Evolutionary conservation across 2,888 invertebrate genomes (phyloP).

Genomic region (Pandemis heparana): DNA sequence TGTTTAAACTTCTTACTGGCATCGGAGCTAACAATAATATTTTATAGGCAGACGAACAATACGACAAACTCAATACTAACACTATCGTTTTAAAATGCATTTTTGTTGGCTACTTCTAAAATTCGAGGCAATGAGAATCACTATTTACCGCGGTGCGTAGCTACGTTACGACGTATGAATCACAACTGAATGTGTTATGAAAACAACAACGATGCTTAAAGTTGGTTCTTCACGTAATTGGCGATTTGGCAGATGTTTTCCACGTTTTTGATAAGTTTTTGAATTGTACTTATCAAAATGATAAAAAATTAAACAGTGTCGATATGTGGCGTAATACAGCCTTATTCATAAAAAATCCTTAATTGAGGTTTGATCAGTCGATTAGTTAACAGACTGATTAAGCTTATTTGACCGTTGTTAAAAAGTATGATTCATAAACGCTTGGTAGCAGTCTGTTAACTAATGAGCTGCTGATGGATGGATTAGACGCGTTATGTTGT

Average conservation of each 20-base stretch:
- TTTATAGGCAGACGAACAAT: slow-evolving; percentile 18
- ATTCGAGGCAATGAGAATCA: neutral
- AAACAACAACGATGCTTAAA: neutral
- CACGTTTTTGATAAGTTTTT: neutral
- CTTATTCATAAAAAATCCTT: no score
- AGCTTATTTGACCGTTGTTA: no score
- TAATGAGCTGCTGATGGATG: no score
- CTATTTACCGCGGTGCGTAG: neutral
- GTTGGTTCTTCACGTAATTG: neutral
- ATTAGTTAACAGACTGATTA: no score
- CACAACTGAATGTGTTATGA: neutral
- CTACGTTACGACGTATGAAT: neutral
- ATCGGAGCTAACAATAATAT: slow-evolving; percentile 10
- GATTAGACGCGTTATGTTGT: no score
- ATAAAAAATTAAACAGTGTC: neutral
- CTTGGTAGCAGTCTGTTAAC: no score
- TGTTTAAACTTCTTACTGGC: slow-evolving; percentile 26
- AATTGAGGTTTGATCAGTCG: no score
- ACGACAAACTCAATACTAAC: slow-evolving; percentile 4
- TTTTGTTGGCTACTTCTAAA: neutral
- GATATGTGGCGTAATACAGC: neutral
- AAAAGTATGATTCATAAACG: no score
- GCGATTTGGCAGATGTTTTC: neutral
- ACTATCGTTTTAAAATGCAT: slow-evolving; percentile 5
- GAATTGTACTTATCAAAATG: neutral